Evolutionary conservation across 2,113 vertebrate species (phyloP).

Genomic region (Andinoacara biseriatus): DNA sequence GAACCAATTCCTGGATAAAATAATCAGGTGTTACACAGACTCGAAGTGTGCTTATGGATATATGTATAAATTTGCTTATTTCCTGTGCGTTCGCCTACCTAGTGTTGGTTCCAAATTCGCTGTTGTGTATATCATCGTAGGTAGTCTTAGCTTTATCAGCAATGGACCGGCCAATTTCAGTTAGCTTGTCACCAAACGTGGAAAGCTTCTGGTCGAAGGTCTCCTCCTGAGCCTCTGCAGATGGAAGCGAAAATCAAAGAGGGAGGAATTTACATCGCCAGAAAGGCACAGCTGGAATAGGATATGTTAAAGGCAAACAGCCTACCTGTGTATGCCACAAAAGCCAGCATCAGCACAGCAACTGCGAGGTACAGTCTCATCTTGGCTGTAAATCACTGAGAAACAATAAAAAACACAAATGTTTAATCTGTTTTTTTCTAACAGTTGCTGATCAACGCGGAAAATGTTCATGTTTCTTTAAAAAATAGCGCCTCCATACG

Average conservation of each 20-base stretch:
- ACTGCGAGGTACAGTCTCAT: slow-evolving; percentile 80
- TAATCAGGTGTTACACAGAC: background rate
- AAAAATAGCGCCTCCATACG: background rate
- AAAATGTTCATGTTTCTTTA: background rate
- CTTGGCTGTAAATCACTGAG: slow-evolving; percentile 31
- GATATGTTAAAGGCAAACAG: background rate
- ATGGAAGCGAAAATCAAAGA: background rate
- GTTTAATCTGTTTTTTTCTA: background rate
- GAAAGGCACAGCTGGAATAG: background rate
- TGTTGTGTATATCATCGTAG: background rate
- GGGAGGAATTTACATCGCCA: background rate
- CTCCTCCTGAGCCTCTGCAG: slow-evolving; percentile 71
- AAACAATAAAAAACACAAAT: background rate
- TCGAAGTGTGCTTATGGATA: background rate
- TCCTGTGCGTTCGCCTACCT: slow-evolving; percentile 41
- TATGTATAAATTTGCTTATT: background rate
- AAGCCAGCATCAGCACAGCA: slow-evolving; percentile 78
- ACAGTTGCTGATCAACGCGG: background rate
- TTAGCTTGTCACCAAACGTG: background rate
- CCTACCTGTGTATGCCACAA: slow-evolving; percentile 77
- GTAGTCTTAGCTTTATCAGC: slow-evolving; percentile 20
- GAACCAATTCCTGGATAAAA: slow-evolving; percentile 66
- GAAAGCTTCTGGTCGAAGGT: slow-evolving; percentile 25
- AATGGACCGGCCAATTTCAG: background rate
- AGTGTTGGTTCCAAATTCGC: slow-evolving; percentile 28